A percentile compares a stretch with the other conserved stretches of the same genome.
These are phyloP conservation scores for Temnothorax unifasciatus DNA, from an alignment of 2,888 invertebrate genomes.

Conservation along the genomic window DNA sequence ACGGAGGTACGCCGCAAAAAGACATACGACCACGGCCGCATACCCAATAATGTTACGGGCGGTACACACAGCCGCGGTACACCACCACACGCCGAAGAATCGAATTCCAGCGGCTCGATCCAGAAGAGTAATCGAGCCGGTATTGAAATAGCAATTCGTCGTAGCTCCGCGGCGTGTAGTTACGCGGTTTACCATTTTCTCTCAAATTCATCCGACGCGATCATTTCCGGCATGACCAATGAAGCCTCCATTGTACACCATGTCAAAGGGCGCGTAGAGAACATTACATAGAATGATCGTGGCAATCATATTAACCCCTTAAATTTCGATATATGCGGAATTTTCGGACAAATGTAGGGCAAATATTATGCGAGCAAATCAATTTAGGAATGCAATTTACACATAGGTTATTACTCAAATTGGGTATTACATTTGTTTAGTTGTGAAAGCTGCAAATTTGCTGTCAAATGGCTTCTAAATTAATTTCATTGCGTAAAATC, in stretches of 20 bases:
- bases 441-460: not conserved
- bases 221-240: slow-evolving; percentile 44
- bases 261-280: slow-evolving; percentile 18
- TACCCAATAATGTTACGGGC: slow-evolving; percentile 68
- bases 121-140: slow-evolving; percentile 60
- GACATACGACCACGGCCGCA: slow-evolving; percentile 66
- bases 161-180: slow-evolving; percentile 34
- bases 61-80: slow-evolving; percentile 52
- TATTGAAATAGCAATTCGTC: slow-evolving; percentile 66
- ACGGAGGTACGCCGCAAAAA: slow-evolving; percentile 69
- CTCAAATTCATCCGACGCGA: slow-evolving; percentile 49
- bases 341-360: not conserved
- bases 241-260: slow-evolving; percentile 14
- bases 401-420: slow-evolving; percentile 17
- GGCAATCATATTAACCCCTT: slow-evolving; percentile 25
- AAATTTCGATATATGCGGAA: not conserved
- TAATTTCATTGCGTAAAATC: not conserved
- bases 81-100: slow-evolving; percentile 57
- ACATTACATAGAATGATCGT: not conserved
- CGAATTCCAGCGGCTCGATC: slow-evolving; percentile 63
- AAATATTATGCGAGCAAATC: slow-evolving; percentile 10
- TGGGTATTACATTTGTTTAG: not conserved
- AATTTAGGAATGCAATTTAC: not conserved
- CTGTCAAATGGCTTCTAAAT: not conserved
- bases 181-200: slow-evolving; percentile 57